A percentile compares a stretch with the other conserved stretches of the same genome.
Evolutionary conservation across 2,797 vertebrate species (phyloP).

Genomic region (Coluber constrictor): DNA sequence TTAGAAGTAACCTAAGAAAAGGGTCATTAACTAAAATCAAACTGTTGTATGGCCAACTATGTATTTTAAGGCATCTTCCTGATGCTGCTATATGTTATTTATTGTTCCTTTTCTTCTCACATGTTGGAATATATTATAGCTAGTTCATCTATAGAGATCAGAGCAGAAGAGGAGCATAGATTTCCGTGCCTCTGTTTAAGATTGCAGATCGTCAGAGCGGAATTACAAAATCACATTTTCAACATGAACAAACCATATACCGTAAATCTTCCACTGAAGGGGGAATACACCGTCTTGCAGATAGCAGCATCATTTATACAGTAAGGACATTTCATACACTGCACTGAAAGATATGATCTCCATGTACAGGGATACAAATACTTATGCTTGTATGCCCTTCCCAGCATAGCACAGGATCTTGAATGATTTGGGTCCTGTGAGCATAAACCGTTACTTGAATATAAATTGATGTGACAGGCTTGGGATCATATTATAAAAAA

Average conservation of each 20-base stretch:
- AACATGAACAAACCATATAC: not conserved
- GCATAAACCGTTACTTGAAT: not conserved
- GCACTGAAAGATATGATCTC: not conserved
- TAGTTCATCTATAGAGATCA: not conserved
- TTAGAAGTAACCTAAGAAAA: not conserved
- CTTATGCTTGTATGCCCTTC: not conserved
- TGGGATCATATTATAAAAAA: not conserved
- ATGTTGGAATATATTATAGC: not conserved
- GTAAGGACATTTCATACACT: not conserved
- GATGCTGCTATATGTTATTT: not conserved
- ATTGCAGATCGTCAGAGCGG: not conserved
- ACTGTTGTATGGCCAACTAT: not conserved
- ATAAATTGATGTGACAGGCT: not conserved
- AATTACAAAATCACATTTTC: not conserved
- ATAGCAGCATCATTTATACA: not conserved
- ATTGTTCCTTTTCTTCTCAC: not conserved
- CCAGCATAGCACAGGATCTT: not conserved
- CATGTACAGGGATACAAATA: not conserved
- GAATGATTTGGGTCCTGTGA: not conserved
- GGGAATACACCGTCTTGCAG: not conserved
- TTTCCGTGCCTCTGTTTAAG: not conserved
- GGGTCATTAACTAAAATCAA: conserved; percentile 12
- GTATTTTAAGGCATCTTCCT: not conserved
- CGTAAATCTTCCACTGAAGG: not conserved
- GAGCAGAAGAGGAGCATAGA: fast-evolving